Conservation (phyloP, 2,797 vertebrate genomes). For the Muraenolepis orangiensis region DNA sequence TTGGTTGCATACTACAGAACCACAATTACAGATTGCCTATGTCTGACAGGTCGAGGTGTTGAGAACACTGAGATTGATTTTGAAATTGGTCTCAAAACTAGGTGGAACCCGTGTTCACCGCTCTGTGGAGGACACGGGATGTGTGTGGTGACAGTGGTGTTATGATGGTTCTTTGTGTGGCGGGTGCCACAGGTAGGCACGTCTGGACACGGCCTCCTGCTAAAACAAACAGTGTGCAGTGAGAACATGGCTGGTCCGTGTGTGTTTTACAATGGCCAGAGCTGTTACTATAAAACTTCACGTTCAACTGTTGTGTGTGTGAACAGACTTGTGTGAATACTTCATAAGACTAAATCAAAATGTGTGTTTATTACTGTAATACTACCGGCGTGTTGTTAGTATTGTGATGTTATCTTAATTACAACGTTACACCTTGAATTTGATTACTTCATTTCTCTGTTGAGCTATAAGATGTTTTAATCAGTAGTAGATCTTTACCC, state of each 20-base stretch:
- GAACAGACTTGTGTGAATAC: neutral
- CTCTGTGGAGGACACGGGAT: neutral
- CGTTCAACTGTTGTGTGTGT: neutral
- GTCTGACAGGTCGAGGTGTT: neutral
- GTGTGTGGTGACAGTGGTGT: slow-evolving; percentile 29
- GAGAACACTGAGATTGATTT: neutral
- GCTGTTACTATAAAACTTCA: neutral
- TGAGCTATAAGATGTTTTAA: neutral
- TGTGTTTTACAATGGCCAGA: slow-evolving; percentile 20
- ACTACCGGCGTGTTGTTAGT: neutral
- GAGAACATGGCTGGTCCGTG: slow-evolving; percentile 31
- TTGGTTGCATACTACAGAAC: neutral
- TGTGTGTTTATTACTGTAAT: no score
- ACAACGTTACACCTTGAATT: neutral
- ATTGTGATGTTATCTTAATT: neutral
- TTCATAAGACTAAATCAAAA: neutral
- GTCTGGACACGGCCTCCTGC: slow-evolving; percentile 41
- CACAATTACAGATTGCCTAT: neutral
- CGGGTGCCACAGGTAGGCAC: slow-evolving; percentile 37
- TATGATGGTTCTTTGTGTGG: slow-evolving; percentile 39
- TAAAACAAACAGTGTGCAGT: slow-evolving; percentile 25
- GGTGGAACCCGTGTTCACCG: neutral
- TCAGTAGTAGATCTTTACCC: neutral
- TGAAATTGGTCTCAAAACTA: neutral
- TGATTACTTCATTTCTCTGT: neutral